Percentiles rank a stretch among this genome's conserved stretches.
phyloP scores from a whole-genome alignment of 2,113 vertebrate genomes.

The Daboia siamensis region DNA sequence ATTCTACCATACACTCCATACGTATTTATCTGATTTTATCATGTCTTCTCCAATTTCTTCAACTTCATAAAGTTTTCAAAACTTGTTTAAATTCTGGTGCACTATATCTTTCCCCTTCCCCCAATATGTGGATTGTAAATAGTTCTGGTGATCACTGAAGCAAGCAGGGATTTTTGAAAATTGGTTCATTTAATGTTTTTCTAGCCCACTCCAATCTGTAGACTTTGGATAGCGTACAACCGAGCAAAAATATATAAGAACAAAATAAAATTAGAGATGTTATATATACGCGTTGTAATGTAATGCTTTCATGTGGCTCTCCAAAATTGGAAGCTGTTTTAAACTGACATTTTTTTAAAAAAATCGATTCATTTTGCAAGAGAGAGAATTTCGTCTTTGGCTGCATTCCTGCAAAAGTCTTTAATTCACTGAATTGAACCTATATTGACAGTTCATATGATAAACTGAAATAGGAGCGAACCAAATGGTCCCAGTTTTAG shows the following conservation, averaged over 20 bases:
- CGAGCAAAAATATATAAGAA: not conserved
- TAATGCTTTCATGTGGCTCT: not conserved
- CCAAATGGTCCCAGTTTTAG: no score
- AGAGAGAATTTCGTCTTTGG: not conserved
- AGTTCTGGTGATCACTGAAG: not conserved
- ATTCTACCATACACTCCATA: no score
- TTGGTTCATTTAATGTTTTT: not conserved
- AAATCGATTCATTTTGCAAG: not conserved
- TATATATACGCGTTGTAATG: not conserved
- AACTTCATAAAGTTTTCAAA: not conserved
- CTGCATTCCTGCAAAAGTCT: not conserved
- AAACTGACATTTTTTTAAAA: not conserved
- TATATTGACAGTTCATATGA: no score
- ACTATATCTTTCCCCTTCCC: not conserved
- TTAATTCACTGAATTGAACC: not conserved
- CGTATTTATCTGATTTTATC: not conserved
- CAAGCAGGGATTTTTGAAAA: not conserved
- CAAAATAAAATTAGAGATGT: not conserved
- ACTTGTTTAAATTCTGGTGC: not conserved
- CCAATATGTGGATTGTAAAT: not conserved
- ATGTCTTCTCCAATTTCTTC: no score
- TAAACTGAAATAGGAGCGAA: no score
- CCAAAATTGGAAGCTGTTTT: not conserved
- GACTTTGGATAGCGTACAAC: not conserved
- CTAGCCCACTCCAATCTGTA: not conserved